Percentiles rank a stretch among this genome's conserved stretches.
phyloP scores from a whole-genome alignment of 2,797 vertebrate genomes.

The Eutrigla gurnardus region DNA sequence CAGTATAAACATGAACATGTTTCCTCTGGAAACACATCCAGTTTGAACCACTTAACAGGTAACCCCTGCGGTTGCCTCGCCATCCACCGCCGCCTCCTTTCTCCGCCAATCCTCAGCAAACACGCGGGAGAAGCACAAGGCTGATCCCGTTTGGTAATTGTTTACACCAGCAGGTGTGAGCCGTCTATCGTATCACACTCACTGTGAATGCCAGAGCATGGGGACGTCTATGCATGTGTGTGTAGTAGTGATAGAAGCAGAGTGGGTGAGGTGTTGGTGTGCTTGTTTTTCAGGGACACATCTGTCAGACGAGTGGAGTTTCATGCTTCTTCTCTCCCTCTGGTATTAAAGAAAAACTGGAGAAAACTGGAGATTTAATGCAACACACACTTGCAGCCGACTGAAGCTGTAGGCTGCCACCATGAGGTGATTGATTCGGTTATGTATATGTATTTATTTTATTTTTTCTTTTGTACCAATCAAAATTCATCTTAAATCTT shows the following conservation, averaged over 20 bases:
- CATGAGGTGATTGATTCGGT: constrained; percentile 7
- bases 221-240: background rate
- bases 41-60: background rate
- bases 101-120: constrained; percentile 14
- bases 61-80: background rate
- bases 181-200: constrained; percentile 36
- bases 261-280: background rate
- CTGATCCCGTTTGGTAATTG: constrained; percentile 56
- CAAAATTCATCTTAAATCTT: background rate
- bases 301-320: constrained; percentile 42
- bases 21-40: too few species aligned
- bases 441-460: background rate
- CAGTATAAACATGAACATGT: background rate
- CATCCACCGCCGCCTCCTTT: background rate
- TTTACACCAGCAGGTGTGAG: constrained; percentile 51
- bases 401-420: background rate
- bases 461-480: background rate
- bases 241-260: background rate
- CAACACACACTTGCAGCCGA: background rate
- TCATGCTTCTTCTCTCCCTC: constrained; percentile 23
- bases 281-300: constrained; percentile 41
- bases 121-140: constrained; percentile 8
- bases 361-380: constrained; percentile 5
- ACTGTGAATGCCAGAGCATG: background rate
- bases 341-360: constrained; percentile 25